A percentile compares a stretch with the other conserved stretches of the same genome.
These are phyloP conservation scores for Enteromius paludinosus DNA, from an alignment of 2,797 vertebrate species.

Conservation along the genomic window DNA sequence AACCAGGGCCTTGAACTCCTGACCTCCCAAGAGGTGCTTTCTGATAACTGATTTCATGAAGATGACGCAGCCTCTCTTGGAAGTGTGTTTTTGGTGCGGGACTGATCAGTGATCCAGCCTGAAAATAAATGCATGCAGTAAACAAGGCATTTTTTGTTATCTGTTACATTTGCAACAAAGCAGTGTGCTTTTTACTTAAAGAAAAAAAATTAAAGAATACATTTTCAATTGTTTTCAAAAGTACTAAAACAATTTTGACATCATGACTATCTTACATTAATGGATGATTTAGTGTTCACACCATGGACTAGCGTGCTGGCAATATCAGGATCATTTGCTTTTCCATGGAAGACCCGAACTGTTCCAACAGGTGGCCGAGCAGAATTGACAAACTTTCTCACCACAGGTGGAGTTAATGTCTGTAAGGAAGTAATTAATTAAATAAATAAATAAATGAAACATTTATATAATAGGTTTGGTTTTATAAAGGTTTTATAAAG, in stretches of 20 bases:
- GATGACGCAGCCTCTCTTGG: conserved; percentile 80
- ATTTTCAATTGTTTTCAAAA: no score
- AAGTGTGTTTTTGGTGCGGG: conserved; percentile 77
- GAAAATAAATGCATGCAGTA: conserved; percentile 5
- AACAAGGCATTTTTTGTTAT: background rate
- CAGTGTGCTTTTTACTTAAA: no score
- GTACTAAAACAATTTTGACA: background rate
- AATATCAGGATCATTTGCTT: conserved; percentile 82
- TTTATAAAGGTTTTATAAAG: no score
- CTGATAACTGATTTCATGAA: conserved; percentile 75
- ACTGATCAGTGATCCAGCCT: conserved; percentile 78
- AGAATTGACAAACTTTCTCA: conserved; percentile 79
- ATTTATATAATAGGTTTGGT: background rate
- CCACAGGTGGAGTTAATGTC: conserved; percentile 78
- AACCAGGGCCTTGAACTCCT: conserved; percentile 69
- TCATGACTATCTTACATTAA: conserved; percentile 71
- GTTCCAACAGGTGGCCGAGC: conserved; percentile 77
- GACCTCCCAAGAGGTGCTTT: conserved; percentile 76
- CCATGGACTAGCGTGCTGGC: conserved; percentile 81
- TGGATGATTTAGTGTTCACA: conserved; percentile 65
- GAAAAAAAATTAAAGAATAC: no score
- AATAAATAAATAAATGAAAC: background rate
- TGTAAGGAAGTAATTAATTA: conserved; percentile 61
- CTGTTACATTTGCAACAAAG: background rate
- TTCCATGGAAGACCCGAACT: conserved; percentile 79